Evolutionary conservation across 2,113 vertebrate genomes (phyloP).

Genomic region (Gobiocypris rarus): DNA sequence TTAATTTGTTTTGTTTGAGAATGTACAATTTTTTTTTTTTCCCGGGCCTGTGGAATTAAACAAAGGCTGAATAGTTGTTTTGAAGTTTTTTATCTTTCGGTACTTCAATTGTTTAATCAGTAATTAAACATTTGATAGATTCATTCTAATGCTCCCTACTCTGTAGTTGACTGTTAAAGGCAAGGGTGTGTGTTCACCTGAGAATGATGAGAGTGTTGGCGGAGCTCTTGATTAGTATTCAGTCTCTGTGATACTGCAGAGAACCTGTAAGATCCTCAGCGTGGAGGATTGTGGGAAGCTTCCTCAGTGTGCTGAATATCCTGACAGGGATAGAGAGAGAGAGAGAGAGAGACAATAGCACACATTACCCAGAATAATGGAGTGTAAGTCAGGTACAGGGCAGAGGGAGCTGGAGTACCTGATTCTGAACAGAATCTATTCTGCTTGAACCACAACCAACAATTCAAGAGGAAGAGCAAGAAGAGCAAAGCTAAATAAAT

Average conservation of each 20-base stretch:
- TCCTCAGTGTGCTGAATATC: conserved; percentile 26
- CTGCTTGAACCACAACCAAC: conserved; percentile 32
- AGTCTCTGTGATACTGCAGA: conserved; percentile 35
- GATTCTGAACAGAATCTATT: conserved; percentile 18
- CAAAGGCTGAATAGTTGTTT: too few species aligned
- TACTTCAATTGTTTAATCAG: too few species aligned
- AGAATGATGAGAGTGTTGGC: neutral
- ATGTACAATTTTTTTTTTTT: too few species aligned
- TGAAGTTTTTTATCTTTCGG: too few species aligned
- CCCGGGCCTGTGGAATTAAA: too few species aligned
- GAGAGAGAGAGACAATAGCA: conserved; percentile 8
- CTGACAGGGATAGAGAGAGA: neutral
- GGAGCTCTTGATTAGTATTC: conserved; percentile 37
- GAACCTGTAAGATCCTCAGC: conserved; percentile 40
- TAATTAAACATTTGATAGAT: neutral
- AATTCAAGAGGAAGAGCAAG: conserved; percentile 9
- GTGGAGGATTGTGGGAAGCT: conserved; percentile 14
- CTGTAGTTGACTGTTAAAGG: neutral
- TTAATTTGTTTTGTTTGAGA: too few species aligned
- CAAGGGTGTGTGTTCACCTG: conserved; percentile 3
- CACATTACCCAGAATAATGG: conserved; percentile 25
- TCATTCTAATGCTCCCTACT: neutral
- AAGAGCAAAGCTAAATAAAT: neutral
- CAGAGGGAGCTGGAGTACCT: neutral
- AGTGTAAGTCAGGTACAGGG: conserved; percentile 43